Percentiles rank a stretch among this genome's conserved stretches.
Conservation (phyloP, 2,113 vertebrate genomes). For the Coturnix japonica region DNA sequence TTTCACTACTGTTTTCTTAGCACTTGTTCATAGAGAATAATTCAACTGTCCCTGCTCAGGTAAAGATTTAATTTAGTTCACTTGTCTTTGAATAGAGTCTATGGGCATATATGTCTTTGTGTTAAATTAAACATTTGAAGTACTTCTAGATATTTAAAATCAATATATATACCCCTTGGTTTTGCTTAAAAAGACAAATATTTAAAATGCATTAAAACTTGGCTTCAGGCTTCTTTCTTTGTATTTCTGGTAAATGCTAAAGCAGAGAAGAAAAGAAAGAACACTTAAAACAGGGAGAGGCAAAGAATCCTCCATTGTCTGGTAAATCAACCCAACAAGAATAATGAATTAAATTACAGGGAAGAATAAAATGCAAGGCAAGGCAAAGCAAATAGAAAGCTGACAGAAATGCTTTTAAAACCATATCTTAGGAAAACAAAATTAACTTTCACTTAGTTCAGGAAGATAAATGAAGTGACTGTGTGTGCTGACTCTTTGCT, state of each 20-base stretch:
- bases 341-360: constrained; percentile 44
- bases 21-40: neutral
- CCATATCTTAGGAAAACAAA: constrained; percentile 57
- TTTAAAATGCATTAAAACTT: constrained; percentile 61
- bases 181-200: constrained; percentile 63
- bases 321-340: constrained; percentile 49
- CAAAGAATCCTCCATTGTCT: constrained; percentile 51
- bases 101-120: neutral
- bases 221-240: constrained; percentile 48
- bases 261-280: neutral
- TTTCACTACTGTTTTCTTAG: neutral
- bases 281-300: constrained; percentile 23
- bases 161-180: constrained; percentile 27
- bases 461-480: constrained; percentile 5
- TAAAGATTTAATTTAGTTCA: neutral
- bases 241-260: constrained; percentile 44
- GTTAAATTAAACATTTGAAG: constrained; percentile 33
- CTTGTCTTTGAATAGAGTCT: neutral
- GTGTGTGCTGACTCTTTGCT: constrained; percentile 3
- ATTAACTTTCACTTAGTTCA: constrained; percentile 50
- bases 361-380: constrained; percentile 54
- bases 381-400: constrained; percentile 53
- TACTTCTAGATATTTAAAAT: constrained; percentile 33
- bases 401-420: constrained; percentile 34
- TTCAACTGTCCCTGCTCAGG: neutral